phyloP scores from a whole-genome alignment of 2,113 vertebrate species.

The Blennius ocellaris region DNA sequence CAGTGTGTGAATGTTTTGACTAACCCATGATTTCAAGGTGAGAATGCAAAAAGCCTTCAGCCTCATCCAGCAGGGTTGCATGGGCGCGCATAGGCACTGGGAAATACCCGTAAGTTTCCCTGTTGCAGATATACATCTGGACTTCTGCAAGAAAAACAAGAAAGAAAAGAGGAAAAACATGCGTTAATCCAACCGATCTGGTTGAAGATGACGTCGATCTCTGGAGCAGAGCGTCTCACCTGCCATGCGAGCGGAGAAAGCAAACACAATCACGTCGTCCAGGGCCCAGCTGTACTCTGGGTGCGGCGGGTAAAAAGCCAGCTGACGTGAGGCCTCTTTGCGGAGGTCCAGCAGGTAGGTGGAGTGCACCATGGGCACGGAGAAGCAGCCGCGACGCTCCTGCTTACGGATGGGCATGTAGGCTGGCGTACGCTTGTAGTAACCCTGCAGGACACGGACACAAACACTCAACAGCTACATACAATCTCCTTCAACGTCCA shows the following conservation, averaged over 20 bases:
- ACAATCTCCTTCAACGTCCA: no score
- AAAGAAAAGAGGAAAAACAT: conserved; percentile 6
- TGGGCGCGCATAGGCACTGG: conserved; percentile 87
- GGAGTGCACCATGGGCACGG: conserved; percentile 94
- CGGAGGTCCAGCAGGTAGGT: conserved; percentile 89
- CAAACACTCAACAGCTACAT: not conserved
- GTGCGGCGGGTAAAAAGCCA: conserved; percentile 89
- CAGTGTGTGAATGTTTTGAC: conserved; percentile 45
- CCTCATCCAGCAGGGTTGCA: conserved; percentile 86
- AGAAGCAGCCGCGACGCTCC: conserved; percentile 87
- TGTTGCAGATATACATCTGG: conserved; percentile 92
- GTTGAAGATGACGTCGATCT: not conserved
- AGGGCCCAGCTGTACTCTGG: conserved; percentile 89
- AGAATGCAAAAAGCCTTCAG: conserved; percentile 89
- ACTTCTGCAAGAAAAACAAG: conserved; percentile 77
- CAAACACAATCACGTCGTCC: conserved; percentile 93
- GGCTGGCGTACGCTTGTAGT: conserved; percentile 89
- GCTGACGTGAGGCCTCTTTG: conserved; percentile 82
- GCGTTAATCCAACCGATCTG: not conserved
- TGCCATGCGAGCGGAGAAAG: conserved; percentile 88
- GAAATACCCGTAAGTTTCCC: conserved; percentile 86
- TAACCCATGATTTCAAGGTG: conserved; percentile 91
- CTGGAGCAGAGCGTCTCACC: conserved; percentile 75
- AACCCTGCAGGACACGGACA: conserved; percentile 80
- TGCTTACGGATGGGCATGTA: conserved; percentile 89